Base-by-base conservation (phyloP, 2,797 vertebrate genomes). In the Cichlasoma orientale region DNA sequence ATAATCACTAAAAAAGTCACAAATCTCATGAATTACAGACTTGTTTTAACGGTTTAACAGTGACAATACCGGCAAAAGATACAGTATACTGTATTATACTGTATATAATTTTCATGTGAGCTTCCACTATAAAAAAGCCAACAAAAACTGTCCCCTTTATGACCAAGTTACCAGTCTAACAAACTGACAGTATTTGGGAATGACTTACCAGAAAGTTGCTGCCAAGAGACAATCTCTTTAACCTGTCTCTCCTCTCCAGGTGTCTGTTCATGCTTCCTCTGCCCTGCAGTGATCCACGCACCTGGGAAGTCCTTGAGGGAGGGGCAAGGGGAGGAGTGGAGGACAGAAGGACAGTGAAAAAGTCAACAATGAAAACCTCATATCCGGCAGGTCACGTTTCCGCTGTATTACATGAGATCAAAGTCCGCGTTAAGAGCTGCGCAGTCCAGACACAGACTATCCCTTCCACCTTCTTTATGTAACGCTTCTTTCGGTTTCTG, bases 201-300 rank as follows among this genome's bases (percentile, higher is more conserved):
- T 85, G 92, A 94, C 97, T 97, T 93, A 97, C 97, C 96, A 93
- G 93, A 52, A 96, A 92, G 88, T 95, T 91, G 91, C 95, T 95
- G 88, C 96, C 95, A 83, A 96, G 93, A 87, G 95, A 96, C 82
- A 96, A 87, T 57, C 96, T 95, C 92, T 97, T 97, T 61, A 96
- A 93, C 86, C 91, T 95, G 82, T 95, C 94, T 53, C 92, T 95
- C 90, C 94, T 95, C 84, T 95, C 93, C 80, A 94, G 93, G 83
- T 95, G 94, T 87, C 93, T 92, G 91, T 87, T 96, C 90, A 94
- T 92, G 88, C 94, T 94, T 91, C 94, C 93, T 89, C 91, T 88
- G 86, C 88, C 92, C 89, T 29, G 89, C 90, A 79, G 91, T 86
- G 87, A 89, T 79, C 91, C 80, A 84, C 90, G 88, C 93, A 92